Base-by-base conservation (phyloP, 2,888 invertebrate genomes). In the Tetrapedia diversipes region DNA sequence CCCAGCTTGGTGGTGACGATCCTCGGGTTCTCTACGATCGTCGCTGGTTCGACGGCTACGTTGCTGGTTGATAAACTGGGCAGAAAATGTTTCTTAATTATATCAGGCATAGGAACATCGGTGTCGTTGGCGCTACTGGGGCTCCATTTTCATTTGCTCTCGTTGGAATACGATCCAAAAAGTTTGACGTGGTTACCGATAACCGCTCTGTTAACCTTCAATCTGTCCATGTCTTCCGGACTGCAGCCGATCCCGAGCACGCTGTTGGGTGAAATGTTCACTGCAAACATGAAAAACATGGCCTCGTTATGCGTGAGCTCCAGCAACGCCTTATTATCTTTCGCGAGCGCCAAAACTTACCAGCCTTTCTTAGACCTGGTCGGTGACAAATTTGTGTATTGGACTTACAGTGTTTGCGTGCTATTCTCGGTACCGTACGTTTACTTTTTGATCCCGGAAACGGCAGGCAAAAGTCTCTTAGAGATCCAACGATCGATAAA, bases 61-160 rank as follows among this genome's bases (percentile, higher is more conserved):
- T 77, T 91, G 8, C 79, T 93, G 1, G 92, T 94, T 80, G 94
- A 94, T 81, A 90, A 88, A 63, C 91, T 92, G 29, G 94, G 94
- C 1, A 86, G 94, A 56, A 91, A 92, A 57, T 83, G 88, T 6
- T 88, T 94, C 7, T 87, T 94, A 6, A 89, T 93, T 11, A 80
- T 91, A 22, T 93, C 93, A 2, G 92, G 92, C 11, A 49, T 91
- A 1, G 88, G 92, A 0, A 91, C 91, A 57, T 73, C 89, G 0
- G 24, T 91, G 1, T 86, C 92, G 0, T 85, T 90, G 32, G 74
- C 81, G 1, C 61, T 81, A 1, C 72, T 91, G 1, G 90, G 91
- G 4, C 37, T 87, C 4, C 90, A 91, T 49, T 91, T 91, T 70
- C 77, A 87, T 64, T 70, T 91, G 0, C 66, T 90, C 4, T 82